Evolutionary conservation across 2,797 vertebrate genomes (phyloP).

Genomic region (Xyrichtys novacula): DNA sequence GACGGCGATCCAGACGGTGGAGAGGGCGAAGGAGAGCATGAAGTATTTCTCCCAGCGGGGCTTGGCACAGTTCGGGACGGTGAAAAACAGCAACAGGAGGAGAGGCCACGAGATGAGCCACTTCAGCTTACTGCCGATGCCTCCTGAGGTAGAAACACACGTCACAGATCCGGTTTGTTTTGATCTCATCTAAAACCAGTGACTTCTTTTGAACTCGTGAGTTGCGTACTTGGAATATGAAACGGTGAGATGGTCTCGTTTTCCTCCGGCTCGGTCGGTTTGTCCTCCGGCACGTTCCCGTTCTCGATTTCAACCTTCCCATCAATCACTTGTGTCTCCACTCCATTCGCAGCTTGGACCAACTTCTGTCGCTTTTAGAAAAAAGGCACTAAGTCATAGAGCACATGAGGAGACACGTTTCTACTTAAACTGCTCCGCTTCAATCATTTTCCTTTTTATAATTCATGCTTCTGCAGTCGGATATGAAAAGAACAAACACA

Average conservation of each 20-base stretch:
- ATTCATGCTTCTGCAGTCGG: not conserved
- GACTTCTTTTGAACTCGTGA: not conserved
- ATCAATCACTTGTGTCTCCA: constrained; percentile 89
- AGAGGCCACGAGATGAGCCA: constrained; percentile 96
- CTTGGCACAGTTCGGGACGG: constrained; percentile 94
- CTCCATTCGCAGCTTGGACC: constrained; percentile 91
- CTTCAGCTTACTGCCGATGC: constrained; percentile 87
- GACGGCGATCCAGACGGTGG: constrained; percentile 96
- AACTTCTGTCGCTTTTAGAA: constrained; percentile 90
- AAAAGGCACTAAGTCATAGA: constrained; percentile 76
- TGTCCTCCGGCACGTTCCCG: constrained; percentile 92
- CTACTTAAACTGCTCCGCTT: not conserved
- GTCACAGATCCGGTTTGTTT: not conserved
- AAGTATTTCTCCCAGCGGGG: constrained; percentile 95
- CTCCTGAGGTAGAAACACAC: constrained; percentile 70
- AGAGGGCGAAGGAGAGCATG: constrained; percentile 95
- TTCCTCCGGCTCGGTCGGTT: constrained; percentile 85
- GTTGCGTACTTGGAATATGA: constrained; percentile 86
- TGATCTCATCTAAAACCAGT: constrained; percentile 36
- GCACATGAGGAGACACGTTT: constrained; percentile 34
- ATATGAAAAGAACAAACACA: not conserved
- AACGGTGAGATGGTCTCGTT: constrained; percentile 90
- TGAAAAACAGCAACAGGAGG: constrained; percentile 89
- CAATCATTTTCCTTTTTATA: not conserved
- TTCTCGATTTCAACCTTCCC: constrained; percentile 94